Evolutionary conservation across 2,888 invertebrate species (phyloP).

Genomic region (Myathropa florea): DNA sequence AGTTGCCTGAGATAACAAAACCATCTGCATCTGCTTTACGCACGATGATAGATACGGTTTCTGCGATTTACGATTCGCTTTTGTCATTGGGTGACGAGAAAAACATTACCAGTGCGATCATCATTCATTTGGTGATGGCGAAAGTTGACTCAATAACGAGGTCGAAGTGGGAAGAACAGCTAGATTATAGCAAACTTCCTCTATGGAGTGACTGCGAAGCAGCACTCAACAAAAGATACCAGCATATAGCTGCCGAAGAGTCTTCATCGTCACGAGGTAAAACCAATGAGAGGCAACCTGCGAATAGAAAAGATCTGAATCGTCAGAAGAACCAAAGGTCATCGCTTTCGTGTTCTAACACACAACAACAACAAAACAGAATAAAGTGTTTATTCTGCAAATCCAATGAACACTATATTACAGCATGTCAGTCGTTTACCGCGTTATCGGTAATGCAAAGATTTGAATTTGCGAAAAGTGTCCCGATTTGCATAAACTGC

Average conservation of each 20-base stretch:
- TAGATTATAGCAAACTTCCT: slow-evolving; percentile 42
- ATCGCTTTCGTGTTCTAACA: not conserved
- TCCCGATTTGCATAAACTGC: no score
- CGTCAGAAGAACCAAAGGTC: not conserved
- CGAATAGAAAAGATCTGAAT: not conserved
- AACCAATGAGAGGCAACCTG: not conserved
- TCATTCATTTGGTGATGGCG: slow-evolving; percentile 52
- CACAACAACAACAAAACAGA: not conserved
- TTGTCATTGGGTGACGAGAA: slow-evolving; percentile 56
- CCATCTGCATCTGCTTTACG: slow-evolving; percentile 56
- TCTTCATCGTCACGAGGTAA: not conserved
- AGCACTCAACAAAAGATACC: slow-evolving; percentile 25
- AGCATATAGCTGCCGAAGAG: not conserved
- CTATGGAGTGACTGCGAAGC: slow-evolving; percentile 52
- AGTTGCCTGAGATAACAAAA: slow-evolving; percentile 50
- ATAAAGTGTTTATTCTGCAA: slow-evolving; percentile 1
- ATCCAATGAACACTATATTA: not conserved
- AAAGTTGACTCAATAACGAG: slow-evolving; percentile 43
- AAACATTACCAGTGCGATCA: slow-evolving; percentile 46
- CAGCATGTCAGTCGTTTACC: not conserved
- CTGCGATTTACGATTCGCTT: slow-evolving; percentile 41
- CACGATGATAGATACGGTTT: slow-evolving; percentile 58
- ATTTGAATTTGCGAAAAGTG: slow-evolving; percentile 37
- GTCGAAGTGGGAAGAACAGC: slow-evolving; percentile 45
- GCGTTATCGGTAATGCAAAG: slow-evolving; percentile 14